Evolutionary conservation across 2,888 invertebrate species (phyloP).

Genomic region (Clostera curtula): DNA sequence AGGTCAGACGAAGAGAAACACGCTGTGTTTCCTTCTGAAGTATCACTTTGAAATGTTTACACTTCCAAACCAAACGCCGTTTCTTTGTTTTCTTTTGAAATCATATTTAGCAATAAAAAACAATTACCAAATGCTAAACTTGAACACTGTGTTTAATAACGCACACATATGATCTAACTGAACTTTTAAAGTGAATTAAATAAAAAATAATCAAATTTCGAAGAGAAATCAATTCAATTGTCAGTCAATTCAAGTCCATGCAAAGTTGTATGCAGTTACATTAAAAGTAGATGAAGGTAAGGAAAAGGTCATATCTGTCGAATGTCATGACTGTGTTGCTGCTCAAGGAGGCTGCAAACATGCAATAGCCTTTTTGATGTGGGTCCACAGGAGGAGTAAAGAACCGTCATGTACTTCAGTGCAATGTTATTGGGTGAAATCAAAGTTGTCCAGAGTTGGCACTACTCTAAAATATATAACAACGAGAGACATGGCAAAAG

Average conservation of each 20-base stretch:
- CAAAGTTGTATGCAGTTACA: constrained; percentile 19
- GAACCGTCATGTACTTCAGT: not conserved
- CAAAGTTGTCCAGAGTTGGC: constrained; percentile 13
- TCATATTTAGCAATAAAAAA: too few species aligned
- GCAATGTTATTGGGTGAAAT: not conserved
- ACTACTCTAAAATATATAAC: constrained; percentile 18
- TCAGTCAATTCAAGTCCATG: constrained; percentile 14
- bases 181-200: too few species aligned
- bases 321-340: constrained; percentile 27
- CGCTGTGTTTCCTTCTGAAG: too few species aligned
- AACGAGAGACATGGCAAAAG: not conserved
- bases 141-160: too few species aligned
- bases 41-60: too few species aligned
- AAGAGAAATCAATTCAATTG: not conserved
- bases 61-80: too few species aligned
- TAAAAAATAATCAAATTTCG: too few species aligned
- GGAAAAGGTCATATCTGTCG: constrained; percentile 6
- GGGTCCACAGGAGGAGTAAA: constrained; percentile 25
- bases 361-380: not conserved
- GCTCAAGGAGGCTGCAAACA: constrained; percentile 26
- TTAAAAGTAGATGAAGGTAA: constrained; percentile 23
- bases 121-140: too few species aligned
- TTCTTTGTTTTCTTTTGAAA: too few species aligned
- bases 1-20: too few species aligned
- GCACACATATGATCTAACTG: too few species aligned